phyloP scores from a whole-genome alignment of 2,888 invertebrate species.

The Tridacna crocea region DNA sequence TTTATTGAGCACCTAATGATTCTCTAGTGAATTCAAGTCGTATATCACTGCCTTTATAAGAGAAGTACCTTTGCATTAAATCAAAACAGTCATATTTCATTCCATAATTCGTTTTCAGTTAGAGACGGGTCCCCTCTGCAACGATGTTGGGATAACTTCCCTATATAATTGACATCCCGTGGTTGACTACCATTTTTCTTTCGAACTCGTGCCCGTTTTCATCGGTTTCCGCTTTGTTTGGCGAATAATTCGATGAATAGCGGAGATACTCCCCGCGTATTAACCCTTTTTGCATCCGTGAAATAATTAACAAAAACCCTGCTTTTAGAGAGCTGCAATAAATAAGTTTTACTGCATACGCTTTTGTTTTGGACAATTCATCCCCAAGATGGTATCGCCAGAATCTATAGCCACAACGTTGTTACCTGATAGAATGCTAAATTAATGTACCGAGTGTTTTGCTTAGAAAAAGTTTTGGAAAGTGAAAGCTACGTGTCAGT shows the following conservation, averaged over 20 bases:
- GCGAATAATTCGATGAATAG: slow-evolving; percentile 6
- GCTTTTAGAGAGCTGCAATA: neutral
- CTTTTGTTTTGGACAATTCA: too few relatives aligned
- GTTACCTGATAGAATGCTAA: too few relatives aligned
- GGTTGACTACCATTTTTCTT: slow-evolving; percentile 9
- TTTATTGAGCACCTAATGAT: slow-evolving; percentile 19
- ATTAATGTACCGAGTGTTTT: too few relatives aligned
- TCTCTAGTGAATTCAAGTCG: slow-evolving; percentile 18
- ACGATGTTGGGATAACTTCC: neutral
- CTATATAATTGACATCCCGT: slow-evolving; percentile 14
- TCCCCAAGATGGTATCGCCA: too few relatives aligned
- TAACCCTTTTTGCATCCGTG: neutral
- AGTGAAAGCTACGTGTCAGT: too few relatives aligned
- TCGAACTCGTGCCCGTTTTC: neutral
- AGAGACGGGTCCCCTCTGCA: slow-evolving; percentile 2
- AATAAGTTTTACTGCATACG: too few relatives aligned
- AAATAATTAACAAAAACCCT: neutral
- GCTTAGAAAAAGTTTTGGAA: too few relatives aligned
- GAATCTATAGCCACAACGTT: too few relatives aligned
- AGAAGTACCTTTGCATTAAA: slow-evolving; percentile 1
- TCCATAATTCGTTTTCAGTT: slow-evolving; percentile 8
- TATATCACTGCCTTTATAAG: slow-evolving; percentile 12
- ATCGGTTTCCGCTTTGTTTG: slow-evolving; percentile 17
- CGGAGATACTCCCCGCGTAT: slow-evolving; percentile 20
- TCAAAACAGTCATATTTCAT: slow-evolving; percentile 24